A percentile compares a stretch with the other conserved stretches of the same genome.
phyloP scores from a whole-genome alignment of 2,888 invertebrate genomes.

The Iphiclides podalirius region DNA sequence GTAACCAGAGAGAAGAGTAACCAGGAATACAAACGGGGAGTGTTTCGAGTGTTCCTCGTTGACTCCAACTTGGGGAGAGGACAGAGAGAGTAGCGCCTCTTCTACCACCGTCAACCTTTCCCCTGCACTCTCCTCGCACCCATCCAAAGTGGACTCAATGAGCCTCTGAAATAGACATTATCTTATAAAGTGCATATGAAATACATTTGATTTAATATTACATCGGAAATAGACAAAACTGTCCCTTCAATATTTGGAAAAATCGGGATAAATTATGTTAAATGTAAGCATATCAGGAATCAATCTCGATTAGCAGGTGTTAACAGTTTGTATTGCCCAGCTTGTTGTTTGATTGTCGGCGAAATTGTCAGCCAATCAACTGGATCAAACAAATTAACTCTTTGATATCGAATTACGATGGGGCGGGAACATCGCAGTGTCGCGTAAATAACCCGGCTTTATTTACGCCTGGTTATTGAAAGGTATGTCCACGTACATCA shows the following conservation, averaged over 20 bases:
- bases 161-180: too few relatives aligned
- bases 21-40: too few relatives aligned
- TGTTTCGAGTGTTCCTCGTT: too few relatives aligned
- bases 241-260: neutral
- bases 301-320: neutral
- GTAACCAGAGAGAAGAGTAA: too few relatives aligned
- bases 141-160: too few relatives aligned
- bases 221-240: neutral
- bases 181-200: too few relatives aligned
- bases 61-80: too few relatives aligned
- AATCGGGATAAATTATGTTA: neutral
- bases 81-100: too few relatives aligned
- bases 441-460: neutral
- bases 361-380: constrained; percentile 32
- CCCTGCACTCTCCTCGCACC: too few relatives aligned
- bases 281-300: neutral
- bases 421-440: constrained; percentile 24
- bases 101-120: too few relatives aligned
- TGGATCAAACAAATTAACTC: constrained; percentile 30
- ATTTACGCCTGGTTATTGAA: neutral
- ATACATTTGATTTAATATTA: too few relatives aligned
- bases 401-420: constrained; percentile 27
- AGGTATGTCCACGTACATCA: neutral
- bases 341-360: neutral
- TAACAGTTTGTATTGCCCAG: neutral